Conservation (phyloP, 1,140 invertebrate species). For the Eupeodes corollae region DNA sequence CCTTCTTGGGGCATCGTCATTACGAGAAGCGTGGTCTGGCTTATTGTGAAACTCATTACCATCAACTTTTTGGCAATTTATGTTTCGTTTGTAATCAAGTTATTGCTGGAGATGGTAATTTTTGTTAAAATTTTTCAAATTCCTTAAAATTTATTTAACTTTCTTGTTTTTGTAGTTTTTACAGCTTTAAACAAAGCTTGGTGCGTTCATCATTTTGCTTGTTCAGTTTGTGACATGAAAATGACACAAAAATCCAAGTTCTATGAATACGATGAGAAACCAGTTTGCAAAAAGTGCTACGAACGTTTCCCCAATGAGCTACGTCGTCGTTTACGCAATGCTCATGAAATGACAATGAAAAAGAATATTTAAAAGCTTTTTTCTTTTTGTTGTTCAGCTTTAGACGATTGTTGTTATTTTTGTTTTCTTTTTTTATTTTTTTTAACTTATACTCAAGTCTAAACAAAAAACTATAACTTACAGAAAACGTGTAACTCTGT, state of each 20-base stretch:
- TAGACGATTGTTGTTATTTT: too few relatives aligned
- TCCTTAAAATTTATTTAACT: too few relatives aligned
- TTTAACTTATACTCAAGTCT: too few relatives aligned
- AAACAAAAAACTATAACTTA: too few relatives aligned
- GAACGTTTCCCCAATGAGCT: constrained; percentile 93
- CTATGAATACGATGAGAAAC: constrained; percentile 96
- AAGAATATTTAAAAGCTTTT: constrained; percentile 18
- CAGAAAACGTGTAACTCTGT: too few relatives aligned
- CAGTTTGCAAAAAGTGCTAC: constrained; percentile 97
- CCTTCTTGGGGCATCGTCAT: constrained; percentile 96
- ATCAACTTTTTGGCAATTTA: constrained; percentile 96
- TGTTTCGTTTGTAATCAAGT: constrained; percentile 99
- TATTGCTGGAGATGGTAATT: constrained; percentile 89
- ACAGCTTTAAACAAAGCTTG: constrained; percentile 98
- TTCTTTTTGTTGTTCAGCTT: too few relatives aligned
- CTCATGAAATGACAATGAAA: constrained; percentile 56
- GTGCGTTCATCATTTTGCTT: constrained; percentile 99
- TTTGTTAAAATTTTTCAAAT: background rate
- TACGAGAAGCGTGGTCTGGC: constrained; percentile 98
- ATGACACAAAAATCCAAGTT: constrained; percentile 99
- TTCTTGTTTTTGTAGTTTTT: constrained; percentile 63
- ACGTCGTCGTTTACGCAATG: constrained; percentile 70
- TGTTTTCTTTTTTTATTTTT: too few relatives aligned
- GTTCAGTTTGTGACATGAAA: constrained; percentile 92
- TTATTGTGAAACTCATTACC: constrained; percentile 99